A percentile compares a stretch with the other conserved stretches of the same genome.
phyloP scores from a whole-genome alignment of 2,888 invertebrate species.

The Chirona hameri region DNA sequence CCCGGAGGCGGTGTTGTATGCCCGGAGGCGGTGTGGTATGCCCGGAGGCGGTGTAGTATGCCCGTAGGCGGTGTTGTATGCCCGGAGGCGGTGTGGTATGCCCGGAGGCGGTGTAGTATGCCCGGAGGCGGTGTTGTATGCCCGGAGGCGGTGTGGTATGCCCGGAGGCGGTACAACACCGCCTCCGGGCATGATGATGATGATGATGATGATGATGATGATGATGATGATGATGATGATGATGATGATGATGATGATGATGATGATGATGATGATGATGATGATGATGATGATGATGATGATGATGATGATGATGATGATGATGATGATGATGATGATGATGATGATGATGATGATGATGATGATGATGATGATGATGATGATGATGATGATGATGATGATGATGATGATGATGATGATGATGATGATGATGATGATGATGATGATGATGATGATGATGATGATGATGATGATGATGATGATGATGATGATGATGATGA shows the following conservation, averaged over 20 bases:
- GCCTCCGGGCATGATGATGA: neutral
- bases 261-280: conserved; percentile 22
- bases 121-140: no score
- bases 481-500: conserved; percentile 22
- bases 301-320: conserved; percentile 22
- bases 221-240: conserved; percentile 22
- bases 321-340: conserved; percentile 22
- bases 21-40: no score
- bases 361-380: conserved; percentile 22
- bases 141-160: no score
- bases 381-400: conserved; percentile 22
- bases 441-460: conserved; percentile 22
- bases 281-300: conserved; percentile 22
- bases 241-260: conserved; percentile 22
- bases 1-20: no score
- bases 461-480: conserved; percentile 22
- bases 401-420: conserved; percentile 22
- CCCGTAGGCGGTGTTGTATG: no score
- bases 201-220: conserved; percentile 22
- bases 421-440: conserved; percentile 22
- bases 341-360: conserved; percentile 22
- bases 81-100: no score
- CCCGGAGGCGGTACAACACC: no score
- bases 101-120: no score
- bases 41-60: no score